Base-by-base conservation (phyloP, 2,888 invertebrate genomes). In the Ptychoptera albimana region DNA sequence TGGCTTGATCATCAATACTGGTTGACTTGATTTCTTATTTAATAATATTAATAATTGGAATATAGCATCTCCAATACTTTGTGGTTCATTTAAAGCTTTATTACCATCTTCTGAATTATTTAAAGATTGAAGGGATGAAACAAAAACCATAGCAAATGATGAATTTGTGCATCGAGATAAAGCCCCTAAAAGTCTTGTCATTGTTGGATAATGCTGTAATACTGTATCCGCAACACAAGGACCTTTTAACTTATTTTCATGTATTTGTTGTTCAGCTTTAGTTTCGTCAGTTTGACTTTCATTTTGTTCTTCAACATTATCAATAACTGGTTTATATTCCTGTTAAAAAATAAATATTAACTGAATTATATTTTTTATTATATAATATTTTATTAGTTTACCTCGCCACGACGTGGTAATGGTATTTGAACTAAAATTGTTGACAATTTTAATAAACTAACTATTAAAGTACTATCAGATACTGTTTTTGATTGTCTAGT, bases 31-130 rank as follows among this genome's bases (percentile, higher is more conserved):
- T 55, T 80, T 79, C 38, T 75, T 73, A n/a, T 80, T 79, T 48
- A 92, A 68, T 2, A 81, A 79, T 29, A 80, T 74, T 44, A 91
- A 71, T 51, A 92, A 71, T 64, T 84, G 82, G 58, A 87, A 89
- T n/a, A 91, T 78, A 14, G 86, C 86, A 57, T 92, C 91, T 2
- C 84, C 83, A 43, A 89, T 77, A 1, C 84, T 82, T 29, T 79
- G 72, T 8, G 82, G 79, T 53, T 82, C 81, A n/a, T 72, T 61
- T 13, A 64, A 42, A 1, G 60, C 50, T 50, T 58, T 57, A 15
- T 54, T 53, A 1, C 54, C 53, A 39, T 57, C 57, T 10, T 57
- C 53, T 8, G 68, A 53, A 23, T 23, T 35, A 48, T 59, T 60
- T 7, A 59, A 53, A 4, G 57, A 57, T 48, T 58, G 61, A 39